Conservation (phyloP, 2,797 vertebrate genomes). For the Cuniculus paca region DNA sequence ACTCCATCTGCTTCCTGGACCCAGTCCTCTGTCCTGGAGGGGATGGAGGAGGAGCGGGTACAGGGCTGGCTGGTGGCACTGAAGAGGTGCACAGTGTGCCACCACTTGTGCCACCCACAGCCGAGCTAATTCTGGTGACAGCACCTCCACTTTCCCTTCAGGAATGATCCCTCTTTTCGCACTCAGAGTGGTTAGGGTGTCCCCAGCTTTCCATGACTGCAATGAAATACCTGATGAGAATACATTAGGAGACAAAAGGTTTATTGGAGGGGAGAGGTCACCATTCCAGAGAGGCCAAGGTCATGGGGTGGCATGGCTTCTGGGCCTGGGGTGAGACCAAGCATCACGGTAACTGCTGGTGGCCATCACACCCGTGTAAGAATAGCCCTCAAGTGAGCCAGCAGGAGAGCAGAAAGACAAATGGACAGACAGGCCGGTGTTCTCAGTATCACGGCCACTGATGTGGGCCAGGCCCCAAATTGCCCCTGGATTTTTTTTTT, state of each 20-base stretch:
- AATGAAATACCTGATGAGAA: neutral
- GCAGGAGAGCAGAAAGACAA: neutral
- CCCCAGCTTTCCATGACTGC: neutral
- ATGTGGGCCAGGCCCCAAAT: neutral
- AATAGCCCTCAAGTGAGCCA: neutral
- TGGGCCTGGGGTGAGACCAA: neutral
- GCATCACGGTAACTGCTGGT: neutral
- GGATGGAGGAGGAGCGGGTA: neutral
- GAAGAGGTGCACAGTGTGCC: neutral
- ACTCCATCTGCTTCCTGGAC: neutral
- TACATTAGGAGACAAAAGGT: neutral
- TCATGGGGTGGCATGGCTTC: neutral
- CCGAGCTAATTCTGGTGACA: neutral
- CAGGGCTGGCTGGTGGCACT: neutral
- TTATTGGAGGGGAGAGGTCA: neutral
- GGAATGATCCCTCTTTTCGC: neutral
- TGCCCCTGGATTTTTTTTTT: neutral
- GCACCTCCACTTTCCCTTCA: neutral
- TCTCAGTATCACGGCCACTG: neutral
- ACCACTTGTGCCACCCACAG: neutral
- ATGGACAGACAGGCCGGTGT: neutral
- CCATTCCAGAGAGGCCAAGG: neutral
- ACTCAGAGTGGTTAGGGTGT: neutral
- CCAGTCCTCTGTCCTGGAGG: neutral
- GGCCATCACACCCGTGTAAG: neutral